These are phyloP conservation scores for Nephrotoma flavescens DNA, from an alignment of 2,888 invertebrate species.

Conservation along the genomic window DNA sequence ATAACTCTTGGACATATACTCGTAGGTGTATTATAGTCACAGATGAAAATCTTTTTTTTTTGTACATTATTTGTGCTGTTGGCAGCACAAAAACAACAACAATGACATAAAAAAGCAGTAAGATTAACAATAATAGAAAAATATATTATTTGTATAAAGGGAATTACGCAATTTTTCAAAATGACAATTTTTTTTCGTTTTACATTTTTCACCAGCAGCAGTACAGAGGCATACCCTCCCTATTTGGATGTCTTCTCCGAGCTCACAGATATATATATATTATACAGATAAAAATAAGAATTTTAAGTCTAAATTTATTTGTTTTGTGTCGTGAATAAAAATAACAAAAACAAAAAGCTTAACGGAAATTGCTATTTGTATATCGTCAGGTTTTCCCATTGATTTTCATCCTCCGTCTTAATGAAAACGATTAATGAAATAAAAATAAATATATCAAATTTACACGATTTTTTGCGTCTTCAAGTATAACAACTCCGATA, in stretches of 20 bases:
- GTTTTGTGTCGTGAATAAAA: not conserved
- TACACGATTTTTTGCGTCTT: not conserved
- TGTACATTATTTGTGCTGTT: not conserved
- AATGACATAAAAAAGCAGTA: not conserved
- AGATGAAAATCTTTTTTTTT: not conserved
- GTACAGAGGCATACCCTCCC: not conserved
- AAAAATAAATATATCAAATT: not conserved
- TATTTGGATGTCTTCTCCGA: no score
- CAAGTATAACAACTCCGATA: not conserved
- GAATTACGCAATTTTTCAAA: not conserved
- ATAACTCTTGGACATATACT: not conserved
- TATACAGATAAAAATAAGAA: not conserved
- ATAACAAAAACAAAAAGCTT: not conserved
- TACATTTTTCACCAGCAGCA: not conserved
- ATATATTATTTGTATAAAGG: not conserved
- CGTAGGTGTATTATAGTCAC: not conserved
- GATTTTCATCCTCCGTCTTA: not conserved
- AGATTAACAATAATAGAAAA: not conserved
- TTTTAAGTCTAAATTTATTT: not conserved
- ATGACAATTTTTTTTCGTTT: not conserved
- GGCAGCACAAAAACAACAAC: not conserved
- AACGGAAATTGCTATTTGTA: not conserved
- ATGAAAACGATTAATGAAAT: not conserved
- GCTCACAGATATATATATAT: not conserved
- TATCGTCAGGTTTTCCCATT: not conserved